Base-by-base conservation (phyloP, 2,797 vertebrate species). In the Pseudomugil tenellus region DNA sequence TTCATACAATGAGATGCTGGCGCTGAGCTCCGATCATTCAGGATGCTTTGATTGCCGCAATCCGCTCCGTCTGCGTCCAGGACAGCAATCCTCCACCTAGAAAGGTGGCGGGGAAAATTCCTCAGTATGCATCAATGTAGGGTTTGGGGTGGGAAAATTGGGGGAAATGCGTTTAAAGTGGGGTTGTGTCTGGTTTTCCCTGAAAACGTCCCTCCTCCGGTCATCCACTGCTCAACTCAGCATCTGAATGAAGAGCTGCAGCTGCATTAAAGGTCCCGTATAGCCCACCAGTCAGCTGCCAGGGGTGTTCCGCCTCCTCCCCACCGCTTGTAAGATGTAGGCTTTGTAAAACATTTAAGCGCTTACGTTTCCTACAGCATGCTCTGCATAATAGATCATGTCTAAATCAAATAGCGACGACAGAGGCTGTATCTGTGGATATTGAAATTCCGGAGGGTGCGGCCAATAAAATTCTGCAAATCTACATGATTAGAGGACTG, bases 221-320 rank as follows among this genome's bases (percentile, higher is more conserved):
- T 29, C 70, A 11, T 72, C 81, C 75, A 68, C 86, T 60, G 85
- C 77, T 85, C 83, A 84, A 41, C 88, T 84, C 87, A 87, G 83
- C 84, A 84, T 86, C 77, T 83, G 86, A 90, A 89, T 86, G 85
- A 87, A 76, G 64, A 87, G 84, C 84, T 83, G 88, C 84, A 88
- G 85, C 84, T 87, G 87, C 85, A 83, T 83, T 88, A 83, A 82
- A 87, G 84, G 65, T 88, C 82, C 81, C 63, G 55, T 75, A 35
- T 58, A 55, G 37, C 52, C 46, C 21, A 73, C 62, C 67, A 79
- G 79, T 85, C 83, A 87, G 84, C 81, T 76, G 84, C 55, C 71
- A 73, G 39, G 52, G 75, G 37, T 67, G 39, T 25, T 35, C 2
- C 3, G 1, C 13, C 11, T 41, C 12, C 34, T n/a, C 32, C 32